Evolutionary conservation across 2,888 invertebrate genomes (phyloP).

Genomic region (Brachynemurus nebulosus): DNA sequence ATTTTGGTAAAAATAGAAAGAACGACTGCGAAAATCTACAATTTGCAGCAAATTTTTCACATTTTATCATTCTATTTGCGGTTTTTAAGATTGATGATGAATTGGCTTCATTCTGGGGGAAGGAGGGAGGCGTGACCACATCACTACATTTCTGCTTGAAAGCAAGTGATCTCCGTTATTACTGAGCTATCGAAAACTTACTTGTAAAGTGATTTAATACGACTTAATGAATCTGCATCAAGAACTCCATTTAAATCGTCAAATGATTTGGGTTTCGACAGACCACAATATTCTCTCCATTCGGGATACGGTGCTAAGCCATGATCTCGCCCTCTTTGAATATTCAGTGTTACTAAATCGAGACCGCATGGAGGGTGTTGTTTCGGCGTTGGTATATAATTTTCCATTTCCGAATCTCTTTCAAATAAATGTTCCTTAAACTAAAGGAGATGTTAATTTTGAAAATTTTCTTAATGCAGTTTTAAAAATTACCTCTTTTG

Average conservation of each 20-base stretch:
- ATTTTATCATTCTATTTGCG: no score
- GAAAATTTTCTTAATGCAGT: neutral
- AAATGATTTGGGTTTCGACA: constrained; percentile 46
- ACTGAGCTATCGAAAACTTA: constrained; percentile 25
- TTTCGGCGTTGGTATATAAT: constrained; percentile 9
- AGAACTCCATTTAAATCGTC: constrained; percentile 48
- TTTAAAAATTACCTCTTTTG: constrained; percentile 37
- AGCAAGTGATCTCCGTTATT: constrained; percentile 19
- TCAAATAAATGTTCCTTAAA: constrained; percentile 57
- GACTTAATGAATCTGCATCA: constrained; percentile 45
- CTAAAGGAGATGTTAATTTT: constrained; percentile 29
- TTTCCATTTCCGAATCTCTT: constrained; percentile 23
- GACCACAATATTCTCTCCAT: constrained; percentile 64
- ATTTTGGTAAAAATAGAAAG: no score
- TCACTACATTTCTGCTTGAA: no score
- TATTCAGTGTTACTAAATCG: constrained; percentile 75
- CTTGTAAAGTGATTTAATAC: constrained; percentile 51
- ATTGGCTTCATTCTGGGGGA: no score
- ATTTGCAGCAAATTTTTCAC: no score
- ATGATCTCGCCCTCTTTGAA: constrained; percentile 81
- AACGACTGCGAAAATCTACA: no score
- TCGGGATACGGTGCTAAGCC: constrained; percentile 65
- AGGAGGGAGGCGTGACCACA: no score
- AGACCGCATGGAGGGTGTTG: constrained; percentile 45
- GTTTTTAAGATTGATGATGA: no score